These are phyloP conservation scores for Synergus itoensis DNA, from an alignment of 2,888 invertebrate genomes.

Conservation along the genomic window DNA sequence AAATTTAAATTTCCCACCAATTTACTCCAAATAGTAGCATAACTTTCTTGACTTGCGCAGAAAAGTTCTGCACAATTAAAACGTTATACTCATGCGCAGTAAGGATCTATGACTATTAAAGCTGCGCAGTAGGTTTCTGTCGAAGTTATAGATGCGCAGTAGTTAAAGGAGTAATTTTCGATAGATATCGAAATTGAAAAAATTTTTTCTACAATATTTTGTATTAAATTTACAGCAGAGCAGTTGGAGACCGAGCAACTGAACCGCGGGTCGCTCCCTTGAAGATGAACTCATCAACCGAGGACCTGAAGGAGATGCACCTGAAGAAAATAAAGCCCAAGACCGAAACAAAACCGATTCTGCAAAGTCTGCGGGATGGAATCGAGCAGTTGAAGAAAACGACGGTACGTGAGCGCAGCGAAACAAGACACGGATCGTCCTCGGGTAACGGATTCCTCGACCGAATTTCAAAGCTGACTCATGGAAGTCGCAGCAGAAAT, in stretches of 20 bases:
- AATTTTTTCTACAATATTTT: neutral
- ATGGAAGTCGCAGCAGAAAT: conserved; percentile 70
- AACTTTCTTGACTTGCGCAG: neutral
- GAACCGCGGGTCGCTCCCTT: conserved; percentile 75
- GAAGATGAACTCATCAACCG: conserved; percentile 66
- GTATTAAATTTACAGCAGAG: conserved; percentile 64
- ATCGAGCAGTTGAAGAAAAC: conserved; percentile 72
- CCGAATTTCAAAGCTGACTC: conserved; percentile 72
- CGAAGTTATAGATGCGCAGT: neutral
- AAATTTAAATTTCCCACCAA: no score
- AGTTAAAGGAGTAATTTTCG: neutral
- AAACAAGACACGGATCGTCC: conserved; percentile 52
- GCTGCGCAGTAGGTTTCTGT: neutral
- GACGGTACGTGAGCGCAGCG: conserved; percentile 58
- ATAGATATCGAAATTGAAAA: neutral
- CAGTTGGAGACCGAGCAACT: conserved; percentile 74
- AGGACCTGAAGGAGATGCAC: conserved; percentile 72
- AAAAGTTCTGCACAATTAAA: no score
- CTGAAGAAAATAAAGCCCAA: conserved; percentile 75
- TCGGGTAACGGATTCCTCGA: conserved; percentile 71
- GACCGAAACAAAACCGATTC: conserved; percentile 72
- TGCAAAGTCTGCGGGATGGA: conserved; percentile 73
- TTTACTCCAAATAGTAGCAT: no score
- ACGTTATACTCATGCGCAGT: neutral
- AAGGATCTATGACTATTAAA: neutral